Conservation (phyloP, 64 coral and sea anemone genomes). For the Acropora tenuis region DNA sequence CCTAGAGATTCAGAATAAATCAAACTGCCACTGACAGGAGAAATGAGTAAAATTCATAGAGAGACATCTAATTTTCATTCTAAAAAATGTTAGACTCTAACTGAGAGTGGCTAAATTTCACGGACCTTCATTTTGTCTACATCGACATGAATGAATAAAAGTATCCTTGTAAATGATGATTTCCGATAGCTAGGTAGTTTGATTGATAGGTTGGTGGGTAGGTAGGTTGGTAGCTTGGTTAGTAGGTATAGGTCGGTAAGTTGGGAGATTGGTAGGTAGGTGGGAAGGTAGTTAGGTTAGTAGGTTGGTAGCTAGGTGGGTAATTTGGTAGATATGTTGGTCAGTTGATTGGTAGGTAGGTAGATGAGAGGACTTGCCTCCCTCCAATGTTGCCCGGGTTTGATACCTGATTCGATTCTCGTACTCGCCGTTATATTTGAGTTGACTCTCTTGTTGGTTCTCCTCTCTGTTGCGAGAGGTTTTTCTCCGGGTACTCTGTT, state of each 20-base stretch:
- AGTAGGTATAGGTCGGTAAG: neutral
- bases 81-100: neutral
- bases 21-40: neutral
- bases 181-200: neutral
- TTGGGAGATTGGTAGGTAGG: no score
- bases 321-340: no score
- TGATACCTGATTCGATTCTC: neutral
- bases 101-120: neutral
- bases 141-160: neutral
- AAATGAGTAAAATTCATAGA: neutral
- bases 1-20: neutral
- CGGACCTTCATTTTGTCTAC: neutral
- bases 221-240: neutral
- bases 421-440: neutral
- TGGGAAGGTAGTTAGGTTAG: no score
- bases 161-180: neutral
- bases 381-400: neutral
- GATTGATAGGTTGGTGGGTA: neutral
- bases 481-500: neutral
- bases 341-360: neutral
- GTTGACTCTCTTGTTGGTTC: neutral
- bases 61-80: neutral
- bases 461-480: neutral
- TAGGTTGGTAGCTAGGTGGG: neutral
- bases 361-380: neutral